phyloP scores from a whole-genome alignment of 2,888 invertebrate genomes.

The Tiliacea aurago region DNA sequence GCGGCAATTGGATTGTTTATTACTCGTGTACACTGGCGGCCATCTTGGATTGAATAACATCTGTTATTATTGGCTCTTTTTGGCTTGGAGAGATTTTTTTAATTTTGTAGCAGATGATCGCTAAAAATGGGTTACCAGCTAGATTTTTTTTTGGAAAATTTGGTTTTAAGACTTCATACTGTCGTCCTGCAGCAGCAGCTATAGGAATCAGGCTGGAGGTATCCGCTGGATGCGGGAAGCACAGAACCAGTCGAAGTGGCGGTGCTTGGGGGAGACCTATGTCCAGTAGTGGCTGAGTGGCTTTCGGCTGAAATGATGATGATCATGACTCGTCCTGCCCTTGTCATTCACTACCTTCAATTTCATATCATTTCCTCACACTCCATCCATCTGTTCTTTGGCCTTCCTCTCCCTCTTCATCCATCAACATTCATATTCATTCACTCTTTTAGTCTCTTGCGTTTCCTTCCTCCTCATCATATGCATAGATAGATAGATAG shows the following conservation, averaged over 20 bases:
- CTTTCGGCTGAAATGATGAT: no score
- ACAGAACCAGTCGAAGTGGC: no score
- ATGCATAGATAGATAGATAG: no score
- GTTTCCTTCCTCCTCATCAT: neutral
- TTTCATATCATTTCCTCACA: neutral
- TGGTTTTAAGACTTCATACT: neutral
- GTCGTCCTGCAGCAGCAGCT: no score
- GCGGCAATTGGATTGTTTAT: conserved; percentile 51
- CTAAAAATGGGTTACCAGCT: neutral
- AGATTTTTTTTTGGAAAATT: neutral
- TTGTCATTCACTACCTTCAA: neutral
- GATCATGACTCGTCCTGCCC: no score
- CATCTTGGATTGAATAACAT: conserved; percentile 34
- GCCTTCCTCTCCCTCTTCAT: neutral
- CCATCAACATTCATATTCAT: neutral
- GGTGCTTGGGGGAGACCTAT: no score
- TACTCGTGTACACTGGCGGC: neutral
- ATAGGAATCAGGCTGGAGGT: no score
- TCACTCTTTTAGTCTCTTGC: neutral
- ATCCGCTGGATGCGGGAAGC: no score
- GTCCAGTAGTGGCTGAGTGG: no score
- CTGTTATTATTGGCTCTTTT: conserved; percentile 14
- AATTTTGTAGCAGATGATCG: neutral
- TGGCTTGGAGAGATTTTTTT: neutral
- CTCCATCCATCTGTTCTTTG: neutral